These are phyloP conservation scores for Steinernema khuongi DNA, from an alignment of 1,140 invertebrate genomes.

Conservation along the genomic window DNA sequence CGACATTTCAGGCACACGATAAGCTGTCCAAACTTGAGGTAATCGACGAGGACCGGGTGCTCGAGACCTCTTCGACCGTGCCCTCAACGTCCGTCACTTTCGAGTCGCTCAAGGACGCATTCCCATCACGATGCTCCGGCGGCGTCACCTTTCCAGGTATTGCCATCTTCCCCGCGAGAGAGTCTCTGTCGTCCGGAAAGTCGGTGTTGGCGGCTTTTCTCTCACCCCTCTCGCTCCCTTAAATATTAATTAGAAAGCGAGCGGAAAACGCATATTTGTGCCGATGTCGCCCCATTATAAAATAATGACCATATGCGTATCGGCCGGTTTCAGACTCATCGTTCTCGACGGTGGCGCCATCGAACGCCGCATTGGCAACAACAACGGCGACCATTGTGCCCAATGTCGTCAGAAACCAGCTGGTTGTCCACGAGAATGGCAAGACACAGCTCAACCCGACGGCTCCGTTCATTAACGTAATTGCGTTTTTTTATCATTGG, in stretches of 20 bases:
- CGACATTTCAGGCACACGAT: neutral
- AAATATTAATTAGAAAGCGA: neutral
- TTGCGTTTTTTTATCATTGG: constrained; percentile 13
- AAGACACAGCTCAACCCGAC: constrained; percentile 6
- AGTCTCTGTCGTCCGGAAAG: no score
- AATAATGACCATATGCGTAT: constrained; percentile 1
- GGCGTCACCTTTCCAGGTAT: neutral
- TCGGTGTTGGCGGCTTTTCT: neutral
- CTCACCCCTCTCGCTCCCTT: neutral
- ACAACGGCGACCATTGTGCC: neutral
- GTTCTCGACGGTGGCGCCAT: neutral
- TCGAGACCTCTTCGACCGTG: neutral
- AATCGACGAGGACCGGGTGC: constrained; percentile 5
- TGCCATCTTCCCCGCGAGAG: neutral
- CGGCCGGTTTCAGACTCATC: neutral
- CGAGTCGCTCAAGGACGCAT: neutral
- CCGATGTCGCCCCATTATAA: neutral
- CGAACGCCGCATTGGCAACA: neutral
- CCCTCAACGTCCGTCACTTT: neutral
- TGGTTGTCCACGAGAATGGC: neutral
- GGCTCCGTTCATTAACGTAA: neutral
- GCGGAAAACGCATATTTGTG: neutral
- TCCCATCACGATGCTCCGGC: no score
- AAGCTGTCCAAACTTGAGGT: constrained; percentile 6
- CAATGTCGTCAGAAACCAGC: neutral